Conservation (phyloP, 2,113 vertebrate species). For the Perca flavescens region DNA sequence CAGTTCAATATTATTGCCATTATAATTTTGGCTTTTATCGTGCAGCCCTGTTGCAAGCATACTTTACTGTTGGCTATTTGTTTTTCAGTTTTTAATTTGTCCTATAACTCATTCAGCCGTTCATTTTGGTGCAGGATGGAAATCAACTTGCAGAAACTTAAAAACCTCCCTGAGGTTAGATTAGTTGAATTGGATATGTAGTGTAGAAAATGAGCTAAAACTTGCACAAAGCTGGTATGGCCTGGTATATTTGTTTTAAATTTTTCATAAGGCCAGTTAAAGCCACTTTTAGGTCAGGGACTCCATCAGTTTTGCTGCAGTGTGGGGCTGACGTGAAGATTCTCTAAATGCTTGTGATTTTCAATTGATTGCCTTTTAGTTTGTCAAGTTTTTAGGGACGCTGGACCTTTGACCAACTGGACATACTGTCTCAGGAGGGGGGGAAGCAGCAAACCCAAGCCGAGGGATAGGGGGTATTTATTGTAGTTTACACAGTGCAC, state of each 20-base stretch:
- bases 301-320: conserved; percentile 90
- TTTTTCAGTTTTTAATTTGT: background rate
- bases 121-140: background rate
- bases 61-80: background rate
- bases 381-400: conserved; percentile 93
- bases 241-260: background rate
- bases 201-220: conserved; percentile 56
- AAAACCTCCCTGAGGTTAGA: background rate
- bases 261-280: conserved; percentile 1
- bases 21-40: background rate
- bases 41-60: background rate
- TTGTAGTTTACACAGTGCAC: background rate
- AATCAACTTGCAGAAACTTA: background rate
- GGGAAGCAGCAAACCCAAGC: conserved; percentile 88
- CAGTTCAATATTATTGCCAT: background rate
- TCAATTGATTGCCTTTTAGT: conserved; percentile 89
- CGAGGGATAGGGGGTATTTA: conserved; percentile 56
- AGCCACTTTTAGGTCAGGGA: conserved; percentile 28
- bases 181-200: background rate
- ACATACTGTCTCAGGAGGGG: conserved; percentile 94
- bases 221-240: conserved; percentile 49
- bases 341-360: conserved; percentile 85
- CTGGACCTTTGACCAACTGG: conserved; percentile 99
- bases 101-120: background rate
- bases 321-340: conserved; percentile 77